Evolutionary conservation across 1,140 invertebrate species (phyloP).

Genomic region (Rhysida immarginata): DNA sequence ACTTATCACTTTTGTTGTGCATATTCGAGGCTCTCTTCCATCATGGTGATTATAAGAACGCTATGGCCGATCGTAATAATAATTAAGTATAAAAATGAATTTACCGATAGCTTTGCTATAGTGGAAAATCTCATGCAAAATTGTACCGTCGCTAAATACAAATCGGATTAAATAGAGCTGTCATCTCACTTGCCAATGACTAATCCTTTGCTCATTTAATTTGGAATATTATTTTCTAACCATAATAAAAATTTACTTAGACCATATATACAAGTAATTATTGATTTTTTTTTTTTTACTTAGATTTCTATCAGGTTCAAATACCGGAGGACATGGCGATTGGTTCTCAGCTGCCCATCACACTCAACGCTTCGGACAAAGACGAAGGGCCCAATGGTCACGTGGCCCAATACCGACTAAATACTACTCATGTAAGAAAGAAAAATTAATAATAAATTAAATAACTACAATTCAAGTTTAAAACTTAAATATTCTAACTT

Average conservation of each 20-base stretch:
- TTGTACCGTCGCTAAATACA: too few species aligned
- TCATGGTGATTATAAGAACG: too few species aligned
- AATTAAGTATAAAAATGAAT: too few species aligned
- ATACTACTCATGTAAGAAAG: slow-evolving; percentile 31
- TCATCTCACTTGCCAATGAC: too few species aligned
- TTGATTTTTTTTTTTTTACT: slow-evolving; percentile 23
- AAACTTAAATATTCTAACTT: slow-evolving; percentile 5
- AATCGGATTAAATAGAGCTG: too few species aligned
- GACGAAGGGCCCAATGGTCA: slow-evolving; percentile 79
- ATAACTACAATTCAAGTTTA: background rate
- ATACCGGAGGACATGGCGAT: slow-evolving; percentile 80
- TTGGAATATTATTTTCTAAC: too few species aligned
- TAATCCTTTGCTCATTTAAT: too few species aligned
- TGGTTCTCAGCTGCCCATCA: slow-evolving; percentile 58
- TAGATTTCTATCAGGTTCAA: slow-evolving; percentile 64
- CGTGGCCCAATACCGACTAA: slow-evolving; percentile 46
- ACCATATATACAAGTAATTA: background rate
- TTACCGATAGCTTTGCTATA: too few species aligned
- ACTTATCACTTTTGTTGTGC: too few species aligned
- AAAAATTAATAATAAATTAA: slow-evolving; percentile 16
- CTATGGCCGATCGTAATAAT: too few species aligned
- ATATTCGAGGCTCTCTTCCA: too few species aligned
- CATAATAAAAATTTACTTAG: background rate
- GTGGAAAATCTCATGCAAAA: too few species aligned
- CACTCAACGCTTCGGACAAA: slow-evolving; percentile 62